These are phyloP conservation scores for Palythoa heliodiscus DNA, from an alignment of 92 coral and sea anemone genomes.

Conservation along the genomic window DNA sequence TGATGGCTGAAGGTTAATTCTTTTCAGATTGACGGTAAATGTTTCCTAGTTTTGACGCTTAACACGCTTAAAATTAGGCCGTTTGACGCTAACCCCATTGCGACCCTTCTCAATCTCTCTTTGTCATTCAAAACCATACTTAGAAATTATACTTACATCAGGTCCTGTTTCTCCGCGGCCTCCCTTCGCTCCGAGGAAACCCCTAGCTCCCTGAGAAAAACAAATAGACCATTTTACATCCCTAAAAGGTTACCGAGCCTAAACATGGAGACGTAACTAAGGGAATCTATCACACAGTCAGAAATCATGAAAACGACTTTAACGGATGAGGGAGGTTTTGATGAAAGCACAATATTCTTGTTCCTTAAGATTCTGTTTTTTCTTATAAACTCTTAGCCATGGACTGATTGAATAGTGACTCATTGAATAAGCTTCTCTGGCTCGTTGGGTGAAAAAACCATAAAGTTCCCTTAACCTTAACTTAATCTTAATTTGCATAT, in stretches of 20 bases:
- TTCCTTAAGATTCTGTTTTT: background rate
- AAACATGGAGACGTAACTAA: too few relatives aligned
- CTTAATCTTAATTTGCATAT: too few relatives aligned
- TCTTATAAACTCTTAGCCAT: background rate
- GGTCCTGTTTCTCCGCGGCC: background rate
- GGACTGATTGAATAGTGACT: too few relatives aligned
- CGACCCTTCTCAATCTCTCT: background rate
- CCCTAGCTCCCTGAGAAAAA: conserved; percentile 6
- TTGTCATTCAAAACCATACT: background rate
- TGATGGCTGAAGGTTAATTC: too few relatives aligned
- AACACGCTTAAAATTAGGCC: too few relatives aligned
- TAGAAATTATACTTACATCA: conserved; percentile 1
- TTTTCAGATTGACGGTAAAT: too few relatives aligned
- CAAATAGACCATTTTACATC: background rate
- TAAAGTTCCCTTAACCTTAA: too few relatives aligned
- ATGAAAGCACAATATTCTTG: background rate
- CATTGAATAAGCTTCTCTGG: too few relatives aligned
- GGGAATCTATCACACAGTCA: background rate
- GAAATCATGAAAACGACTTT: background rate
- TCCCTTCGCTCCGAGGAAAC: background rate
- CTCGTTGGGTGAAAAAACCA: too few relatives aligned
- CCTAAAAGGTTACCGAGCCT: background rate
- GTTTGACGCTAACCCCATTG: too few relatives aligned
- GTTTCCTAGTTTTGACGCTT: too few relatives aligned
- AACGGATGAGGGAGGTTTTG: background rate